phyloP scores from a whole-genome alignment of 2,888 invertebrate species.

The Lacanobia oleracea region DNA sequence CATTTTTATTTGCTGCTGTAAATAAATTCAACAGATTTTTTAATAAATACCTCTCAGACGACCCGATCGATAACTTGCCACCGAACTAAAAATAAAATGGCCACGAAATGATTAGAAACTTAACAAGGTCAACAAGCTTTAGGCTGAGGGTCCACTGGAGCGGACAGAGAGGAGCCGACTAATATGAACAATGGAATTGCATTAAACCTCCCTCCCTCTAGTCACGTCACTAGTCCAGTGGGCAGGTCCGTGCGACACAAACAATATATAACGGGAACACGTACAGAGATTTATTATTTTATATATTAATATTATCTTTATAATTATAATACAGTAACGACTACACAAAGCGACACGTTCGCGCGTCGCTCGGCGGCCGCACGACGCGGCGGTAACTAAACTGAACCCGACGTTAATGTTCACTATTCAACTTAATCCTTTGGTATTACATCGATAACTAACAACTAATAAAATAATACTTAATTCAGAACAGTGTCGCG shows the following conservation, averaged over 20 bases:
- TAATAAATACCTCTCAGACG: conserved; percentile 1
- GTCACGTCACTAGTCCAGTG: too few relatives aligned
- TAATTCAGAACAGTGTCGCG: conserved; percentile 69
- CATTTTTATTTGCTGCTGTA: not conserved
- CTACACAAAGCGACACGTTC: conserved; percentile 87
- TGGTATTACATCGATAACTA: conserved; percentile 75
- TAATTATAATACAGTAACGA: conserved; percentile 82
- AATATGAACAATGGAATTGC: too few relatives aligned
- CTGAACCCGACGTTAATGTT: conserved; percentile 65
- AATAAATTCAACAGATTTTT: conserved; percentile 20
- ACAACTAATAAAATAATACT: conserved; percentile 75
- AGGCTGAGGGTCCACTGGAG: conserved; percentile 10
- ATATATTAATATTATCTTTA: conserved; percentile 68
- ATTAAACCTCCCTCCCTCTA: too few relatives aligned
- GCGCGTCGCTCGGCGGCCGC: conserved; percentile 75
- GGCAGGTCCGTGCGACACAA: too few relatives aligned
- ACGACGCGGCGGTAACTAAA: conserved; percentile 58
- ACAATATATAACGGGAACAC: conserved; percentile 81
- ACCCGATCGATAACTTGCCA: conserved; percentile 46
- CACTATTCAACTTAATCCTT: conserved; percentile 73
- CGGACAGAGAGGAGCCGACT: too few relatives aligned
- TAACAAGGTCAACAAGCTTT: conserved; percentile 60
- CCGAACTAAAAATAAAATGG: conserved; percentile 60
- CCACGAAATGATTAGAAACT: conserved; percentile 59
- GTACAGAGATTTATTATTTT: conserved; percentile 78